Percentiles rank a stretch among this genome's conserved stretches.
These are phyloP conservation scores for Sphenopsis melanotis DNA, from an alignment of 2,797 vertebrate genomes.

Conservation along the genomic window DNA sequence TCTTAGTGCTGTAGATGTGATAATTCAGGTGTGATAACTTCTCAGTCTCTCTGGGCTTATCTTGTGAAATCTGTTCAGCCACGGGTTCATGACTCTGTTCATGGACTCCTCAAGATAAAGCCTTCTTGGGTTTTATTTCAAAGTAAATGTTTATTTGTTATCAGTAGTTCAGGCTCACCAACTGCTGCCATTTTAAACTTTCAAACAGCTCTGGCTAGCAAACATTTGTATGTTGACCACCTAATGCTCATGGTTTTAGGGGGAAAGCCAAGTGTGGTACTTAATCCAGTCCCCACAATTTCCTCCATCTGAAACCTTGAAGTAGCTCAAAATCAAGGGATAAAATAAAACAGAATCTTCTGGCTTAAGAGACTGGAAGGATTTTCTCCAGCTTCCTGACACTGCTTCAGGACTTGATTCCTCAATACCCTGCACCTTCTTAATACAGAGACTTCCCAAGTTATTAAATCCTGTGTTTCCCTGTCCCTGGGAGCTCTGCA, in stretches of 20 bases:
- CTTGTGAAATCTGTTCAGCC: not conserved
- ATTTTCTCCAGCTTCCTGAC: conserved; percentile 63
- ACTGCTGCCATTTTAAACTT: not conserved
- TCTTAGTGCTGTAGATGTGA: not conserved
- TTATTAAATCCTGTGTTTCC: not conserved
- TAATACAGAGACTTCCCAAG: conserved; percentile 33
- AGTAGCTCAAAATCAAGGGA: conserved; percentile 30
- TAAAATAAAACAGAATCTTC: conserved; percentile 48
- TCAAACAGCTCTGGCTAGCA: conserved; percentile 17
- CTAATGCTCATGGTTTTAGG: conserved; percentile 49
- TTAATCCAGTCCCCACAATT: conserved; percentile 56
- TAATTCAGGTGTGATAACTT: not conserved
- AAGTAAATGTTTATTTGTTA: conserved; percentile 17
- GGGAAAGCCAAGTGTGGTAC: not conserved
- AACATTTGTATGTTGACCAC: not conserved
- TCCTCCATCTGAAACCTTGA: conserved; percentile 39
- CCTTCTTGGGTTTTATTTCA: not conserved
- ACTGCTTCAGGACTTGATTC: conserved; percentile 41
- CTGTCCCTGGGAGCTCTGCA: not conserved
- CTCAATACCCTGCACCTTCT: not conserved
- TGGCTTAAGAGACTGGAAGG: conserved; percentile 61
- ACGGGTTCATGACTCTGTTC: not conserved
- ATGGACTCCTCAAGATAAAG: not conserved
- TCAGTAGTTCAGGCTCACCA: not conserved
- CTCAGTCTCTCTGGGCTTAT: not conserved